Evolutionary conservation across 2,888 invertebrate species (phyloP).

Genomic region (Oscheius onirici): DNA sequence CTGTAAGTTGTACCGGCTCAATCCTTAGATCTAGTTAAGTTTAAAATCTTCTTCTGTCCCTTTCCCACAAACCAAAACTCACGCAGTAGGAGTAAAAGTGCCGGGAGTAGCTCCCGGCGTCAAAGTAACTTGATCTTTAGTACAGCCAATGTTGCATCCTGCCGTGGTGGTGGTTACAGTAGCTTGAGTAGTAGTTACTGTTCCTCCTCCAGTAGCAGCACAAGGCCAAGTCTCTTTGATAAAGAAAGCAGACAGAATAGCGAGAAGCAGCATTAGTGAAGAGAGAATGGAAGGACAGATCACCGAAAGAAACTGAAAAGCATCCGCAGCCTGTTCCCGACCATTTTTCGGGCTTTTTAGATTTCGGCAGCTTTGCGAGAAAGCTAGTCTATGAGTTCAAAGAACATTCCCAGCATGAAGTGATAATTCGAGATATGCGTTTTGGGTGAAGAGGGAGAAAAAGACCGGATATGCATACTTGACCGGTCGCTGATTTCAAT

Average conservation of each 20-base stretch:
- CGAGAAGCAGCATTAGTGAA: too few species aligned
- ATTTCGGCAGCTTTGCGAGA: not conserved
- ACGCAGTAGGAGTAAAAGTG: not conserved
- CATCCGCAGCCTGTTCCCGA: not conserved
- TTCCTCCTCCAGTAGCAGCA: slow-evolving; percentile 11
- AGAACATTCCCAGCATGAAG: not conserved
- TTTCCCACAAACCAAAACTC: not conserved
- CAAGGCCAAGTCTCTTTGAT: not conserved
- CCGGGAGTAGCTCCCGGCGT: not conserved
- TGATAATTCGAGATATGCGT: not conserved
- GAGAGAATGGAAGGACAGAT: not conserved
- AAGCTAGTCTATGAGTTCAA: too few species aligned
- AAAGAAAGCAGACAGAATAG: not conserved
- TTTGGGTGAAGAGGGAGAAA: not conserved
- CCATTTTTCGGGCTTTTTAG: too few species aligned
- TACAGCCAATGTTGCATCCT: too few species aligned
- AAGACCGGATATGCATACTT: not conserved
- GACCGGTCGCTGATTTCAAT: too few species aligned
- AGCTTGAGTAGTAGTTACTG: not conserved
- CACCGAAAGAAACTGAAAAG: not conserved
- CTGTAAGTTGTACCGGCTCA: slow-evolving; percentile 3
- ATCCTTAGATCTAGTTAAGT: not conserved
- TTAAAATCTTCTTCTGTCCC: not conserved
- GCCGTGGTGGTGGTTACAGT: too few species aligned
- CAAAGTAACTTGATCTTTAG: too few species aligned